Base-by-base conservation (phyloP, 2,113 vertebrate genomes). In the Brevimyrus niger region DNA sequence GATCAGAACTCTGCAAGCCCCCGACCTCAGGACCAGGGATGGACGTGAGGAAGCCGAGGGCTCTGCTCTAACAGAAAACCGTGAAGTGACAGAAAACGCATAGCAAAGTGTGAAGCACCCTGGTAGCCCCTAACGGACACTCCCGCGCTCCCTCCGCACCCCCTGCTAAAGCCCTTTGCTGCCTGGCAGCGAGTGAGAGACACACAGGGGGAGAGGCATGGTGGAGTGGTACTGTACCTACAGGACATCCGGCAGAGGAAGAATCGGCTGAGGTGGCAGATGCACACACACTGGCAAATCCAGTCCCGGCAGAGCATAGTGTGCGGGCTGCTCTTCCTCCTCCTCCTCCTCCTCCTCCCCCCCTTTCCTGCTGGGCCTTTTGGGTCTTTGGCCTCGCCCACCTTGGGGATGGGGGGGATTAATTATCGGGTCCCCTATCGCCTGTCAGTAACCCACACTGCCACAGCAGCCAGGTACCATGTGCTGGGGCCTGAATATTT, bases 171-270 rank as follows among this genome's bases (percentile, higher is more conserved):
- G 80, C 38, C 4, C 5, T 10, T 82, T 46, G 0, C 76, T 44
- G 15, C 31, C 38, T 82, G 17, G 38, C 5, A 7, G 21, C 0
- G 1, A 47, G 19, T 21, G 82, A 86, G 89, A 47, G 48, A 86
- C 7, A 23, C 35, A 87, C 53, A 83, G 6, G 13, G 10, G 42
- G 35, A 44, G 23, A 65, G 73, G 27, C 61, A 31, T 44, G 89
- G 86, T 50, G 80, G 19, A 51, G 86, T 3, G 38, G 89, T 96
- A 97, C 98, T 96, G 89, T 96, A 97, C 98, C 96, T 99, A 99
- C 98, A 98, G 90, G 95, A 97, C 96, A 98, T 97, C 92, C 96
- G 96, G 97, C 97, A 98, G 93, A 99, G 95, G 94, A 98, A 44
- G 94, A 97, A 92, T 90, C 97, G 97, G 94, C 95, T 94, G 90